These are phyloP conservation scores for Chiloscyllium punctatum DNA, from an alignment of 2,797 vertebrate species.

Conservation along the genomic window DNA sequence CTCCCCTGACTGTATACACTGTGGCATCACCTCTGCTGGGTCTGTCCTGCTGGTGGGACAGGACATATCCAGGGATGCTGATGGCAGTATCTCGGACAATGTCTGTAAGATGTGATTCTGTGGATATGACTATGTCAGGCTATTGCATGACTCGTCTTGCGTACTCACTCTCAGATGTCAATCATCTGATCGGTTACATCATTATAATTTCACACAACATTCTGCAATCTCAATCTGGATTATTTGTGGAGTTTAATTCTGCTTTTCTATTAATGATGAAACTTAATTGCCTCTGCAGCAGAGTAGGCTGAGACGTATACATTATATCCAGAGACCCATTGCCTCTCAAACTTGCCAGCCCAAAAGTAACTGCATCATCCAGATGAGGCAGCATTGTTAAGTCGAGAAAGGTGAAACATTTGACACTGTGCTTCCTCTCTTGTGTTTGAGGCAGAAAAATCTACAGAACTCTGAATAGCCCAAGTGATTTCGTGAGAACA, in stretches of 20 bases:
- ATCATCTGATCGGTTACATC: no score
- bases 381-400: background rate
- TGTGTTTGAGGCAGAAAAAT: background rate
- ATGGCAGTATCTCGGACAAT: no score
- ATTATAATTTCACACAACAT: no score
- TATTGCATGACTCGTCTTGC: no score
- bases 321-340: background rate
- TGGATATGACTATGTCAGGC: no score
- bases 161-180: no score
- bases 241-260: background rate
- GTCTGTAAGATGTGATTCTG: no score
- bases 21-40: no score
- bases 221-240: background rate
- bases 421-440: background rate
- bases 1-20: no score
- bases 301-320: background rate
- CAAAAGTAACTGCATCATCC: background rate
- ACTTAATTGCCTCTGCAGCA: background rate
- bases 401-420: background rate
- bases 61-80: no score
- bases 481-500: background rate
- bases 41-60: no score
- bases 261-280: background rate
- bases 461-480: no score
- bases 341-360: background rate